Evolutionary conservation across 2,888 invertebrate species (phyloP), one percentile per base, ranked within the genome.

Genomic region (Drosophila basisetae): DNA sequence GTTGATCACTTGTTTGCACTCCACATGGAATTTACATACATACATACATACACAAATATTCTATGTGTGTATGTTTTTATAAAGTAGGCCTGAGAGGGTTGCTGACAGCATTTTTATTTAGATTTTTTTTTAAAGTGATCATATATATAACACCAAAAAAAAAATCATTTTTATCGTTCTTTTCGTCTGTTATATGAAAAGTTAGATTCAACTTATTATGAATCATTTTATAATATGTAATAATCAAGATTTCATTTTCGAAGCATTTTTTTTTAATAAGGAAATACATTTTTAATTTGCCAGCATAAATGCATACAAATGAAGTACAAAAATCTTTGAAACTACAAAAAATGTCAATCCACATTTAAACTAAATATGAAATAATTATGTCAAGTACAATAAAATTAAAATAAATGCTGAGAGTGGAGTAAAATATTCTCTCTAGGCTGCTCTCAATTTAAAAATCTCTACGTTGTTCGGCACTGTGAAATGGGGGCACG

Each of bases 1-100:
- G 70, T 41, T 58, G 59, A 68, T 70, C 71, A 59, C 41, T 68
- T 37, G 71, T 41, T 41, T 58, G 35, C 60, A 68, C 71, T 68
- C 71, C 50, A 59, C 35, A 56, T 30, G 7, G 9, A 35, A 35
- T 53, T n/a, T 35, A 60, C 39, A 68, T 56, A 37, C 5, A 13
- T 28, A 28, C 2, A 13, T 4, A 4, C 11, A 13, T 50, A 13
- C 2, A 4, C 11, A 13, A 39, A 13, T 39, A 16, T 68, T 49
- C 35, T n/a, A 33, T 60, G 37, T 37, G 18, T 11, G 28, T 61
- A 30, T 30, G 11, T 37, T 53, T 61, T 30, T 16, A 37, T 61
- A 28, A 61, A 61, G 33, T 61, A 55, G 61, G 61, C 59, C 50
- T 31, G 22, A 63, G 49, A 41, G 71, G 71, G 71, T 52, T 39